These are phyloP conservation scores for Drosophila dunni DNA, from an alignment of 1,140 invertebrate genomes.

Conservation along the genomic window DNA sequence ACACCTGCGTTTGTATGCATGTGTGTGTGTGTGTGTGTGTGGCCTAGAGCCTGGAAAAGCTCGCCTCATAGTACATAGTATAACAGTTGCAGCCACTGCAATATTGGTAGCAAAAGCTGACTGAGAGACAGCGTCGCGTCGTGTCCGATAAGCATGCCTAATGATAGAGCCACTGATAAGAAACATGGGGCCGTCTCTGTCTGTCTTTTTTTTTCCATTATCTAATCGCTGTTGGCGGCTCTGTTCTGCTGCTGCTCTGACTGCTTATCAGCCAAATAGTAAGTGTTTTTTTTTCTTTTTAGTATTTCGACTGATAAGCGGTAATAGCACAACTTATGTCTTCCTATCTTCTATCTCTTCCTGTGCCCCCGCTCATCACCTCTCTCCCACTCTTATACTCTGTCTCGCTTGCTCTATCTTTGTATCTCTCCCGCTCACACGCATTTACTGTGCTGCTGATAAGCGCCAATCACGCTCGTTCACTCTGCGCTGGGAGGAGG, in stretches of 20 bases:
- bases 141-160: slow-evolving; percentile 12
- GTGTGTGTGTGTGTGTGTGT: slow-evolving; percentile 29
- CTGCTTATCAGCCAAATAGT: slow-evolving; percentile 43
- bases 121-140: not conserved
- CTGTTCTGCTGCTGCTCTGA: slow-evolving; percentile 5
- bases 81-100: slow-evolving; percentile 19
- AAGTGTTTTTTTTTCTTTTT: slow-evolving; percentile 1
- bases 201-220: slow-evolving; percentile 18
- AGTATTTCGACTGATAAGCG: slow-evolving; percentile 40
- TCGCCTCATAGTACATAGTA: not conserved
- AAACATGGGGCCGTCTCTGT: not conserved
- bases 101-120: not conserved
- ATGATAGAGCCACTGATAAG: slow-evolving; percentile 15
- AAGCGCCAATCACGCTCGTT: slow-evolving; percentile 44
- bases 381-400: not conserved
- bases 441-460: slow-evolving; percentile 7
- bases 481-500: slow-evolving; percentile 19
- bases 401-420: slow-evolving; percentile 1
- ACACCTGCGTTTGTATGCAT: slow-evolving; percentile 10
- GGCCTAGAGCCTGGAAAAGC: slow-evolving; percentile 26
- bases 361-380: slow-evolving; percentile 17
- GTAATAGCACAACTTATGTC: slow-evolving; percentile 41
- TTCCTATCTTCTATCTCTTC: slow-evolving; percentile 55
- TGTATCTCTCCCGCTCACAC: slow-evolving; percentile 21
- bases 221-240: slow-evolving; percentile 42